Evolutionary conservation across 1,140 invertebrate species (phyloP).

Genomic region (Adelges cooleyi): DNA sequence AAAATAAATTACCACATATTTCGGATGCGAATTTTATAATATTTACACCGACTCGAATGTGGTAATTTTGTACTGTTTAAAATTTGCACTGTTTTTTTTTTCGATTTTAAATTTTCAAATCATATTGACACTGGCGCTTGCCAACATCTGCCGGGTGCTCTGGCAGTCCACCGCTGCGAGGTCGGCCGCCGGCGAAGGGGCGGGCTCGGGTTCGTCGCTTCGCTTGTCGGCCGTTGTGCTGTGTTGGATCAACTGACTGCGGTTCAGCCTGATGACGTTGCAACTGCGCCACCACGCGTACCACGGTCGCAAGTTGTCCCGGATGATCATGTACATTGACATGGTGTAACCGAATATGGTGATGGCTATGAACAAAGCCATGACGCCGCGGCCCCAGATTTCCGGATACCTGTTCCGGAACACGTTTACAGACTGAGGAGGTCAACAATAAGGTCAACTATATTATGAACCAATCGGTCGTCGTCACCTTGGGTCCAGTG

Average conservation of each 20-base stretch:
- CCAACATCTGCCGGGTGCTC: no score
- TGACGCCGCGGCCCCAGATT: background rate
- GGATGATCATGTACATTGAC: constrained; percentile 42
- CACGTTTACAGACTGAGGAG: background rate
- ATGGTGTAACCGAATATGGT: constrained; percentile 43
- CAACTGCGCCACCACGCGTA: constrained; percentile 40
- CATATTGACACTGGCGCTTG: no score
- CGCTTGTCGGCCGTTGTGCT: no score
- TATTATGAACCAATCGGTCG: background rate
- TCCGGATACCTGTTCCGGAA: background rate
- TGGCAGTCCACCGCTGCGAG: no score
- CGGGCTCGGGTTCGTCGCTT: no score
- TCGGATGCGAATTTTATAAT: no score
- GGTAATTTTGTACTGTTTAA: no score
- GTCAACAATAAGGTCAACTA: background rate
- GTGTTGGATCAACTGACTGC: constrained; percentile 6
- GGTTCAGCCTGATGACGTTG: constrained; percentile 39
- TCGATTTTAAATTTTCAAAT: no score
- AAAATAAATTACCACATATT: no score
- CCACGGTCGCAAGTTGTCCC: constrained; percentile 40
- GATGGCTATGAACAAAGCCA: constrained; percentile 31
- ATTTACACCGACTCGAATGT: no score
- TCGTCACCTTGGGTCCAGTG: background rate
- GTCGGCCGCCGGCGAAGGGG: no score
- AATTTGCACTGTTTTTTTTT: no score